Conservation (phyloP, 37 sponge, comb jelly and placozoan species). For the Halichondria panicea region DNA sequence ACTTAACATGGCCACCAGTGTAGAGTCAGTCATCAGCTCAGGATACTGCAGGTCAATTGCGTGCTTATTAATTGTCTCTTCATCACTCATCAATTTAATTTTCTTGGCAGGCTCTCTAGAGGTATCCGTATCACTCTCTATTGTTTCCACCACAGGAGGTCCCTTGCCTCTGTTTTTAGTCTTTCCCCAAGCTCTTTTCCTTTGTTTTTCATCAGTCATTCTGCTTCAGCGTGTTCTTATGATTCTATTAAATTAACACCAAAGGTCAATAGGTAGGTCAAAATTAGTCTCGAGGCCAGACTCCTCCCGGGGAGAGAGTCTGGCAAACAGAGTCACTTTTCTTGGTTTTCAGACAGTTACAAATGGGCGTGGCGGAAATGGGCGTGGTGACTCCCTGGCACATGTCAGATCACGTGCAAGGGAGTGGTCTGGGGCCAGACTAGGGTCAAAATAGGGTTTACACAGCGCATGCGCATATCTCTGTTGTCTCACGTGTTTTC, state of each 20-base stretch:
- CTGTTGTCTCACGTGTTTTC: slow-evolving; percentile 10
- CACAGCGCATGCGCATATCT: slow-evolving; percentile 35
- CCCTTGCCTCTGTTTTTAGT: slow-evolving; percentile 18
- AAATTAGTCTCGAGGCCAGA: no score
- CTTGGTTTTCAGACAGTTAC: no score
- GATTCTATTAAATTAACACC: no score
- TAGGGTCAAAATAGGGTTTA: slow-evolving; percentile 10
- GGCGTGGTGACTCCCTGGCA: no score
- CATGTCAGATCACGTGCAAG: no score
- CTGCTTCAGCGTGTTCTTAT: background rate
- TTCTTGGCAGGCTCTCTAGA: background rate
- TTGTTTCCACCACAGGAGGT: slow-evolving; percentile 17
- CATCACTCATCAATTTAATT: background rate
- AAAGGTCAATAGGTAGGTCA: no score
- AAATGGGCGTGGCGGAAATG: no score
- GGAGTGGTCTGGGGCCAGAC: no score
- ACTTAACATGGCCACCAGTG: slow-evolving; percentile 13
- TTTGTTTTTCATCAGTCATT: slow-evolving; percentile 7
- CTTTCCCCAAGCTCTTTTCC: slow-evolving; percentile 44
- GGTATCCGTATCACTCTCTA: slow-evolving; percentile 34
- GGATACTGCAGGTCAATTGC: slow-evolving; percentile 42
- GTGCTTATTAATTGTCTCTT: background rate
- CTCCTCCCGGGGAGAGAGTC: no score
- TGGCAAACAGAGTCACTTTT: no score
- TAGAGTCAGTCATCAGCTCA: slow-evolving; percentile 19